Evolutionary conservation across 2,797 vertebrate genomes (phyloP).

Genomic region (Notoglanidium macrostoma): DNA sequence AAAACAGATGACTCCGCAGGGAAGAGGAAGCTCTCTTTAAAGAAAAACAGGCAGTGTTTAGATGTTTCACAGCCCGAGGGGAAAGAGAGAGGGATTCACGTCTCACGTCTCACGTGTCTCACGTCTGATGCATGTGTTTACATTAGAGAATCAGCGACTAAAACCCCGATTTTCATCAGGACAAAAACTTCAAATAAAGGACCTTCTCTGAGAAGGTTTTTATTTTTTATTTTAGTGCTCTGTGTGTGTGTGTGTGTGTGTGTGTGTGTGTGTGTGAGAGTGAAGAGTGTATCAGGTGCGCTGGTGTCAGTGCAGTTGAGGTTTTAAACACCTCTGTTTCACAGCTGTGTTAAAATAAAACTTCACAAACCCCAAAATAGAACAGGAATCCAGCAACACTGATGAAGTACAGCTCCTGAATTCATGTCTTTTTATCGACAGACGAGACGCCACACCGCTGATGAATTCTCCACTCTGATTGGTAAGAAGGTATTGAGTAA

Average conservation of each 20-base stretch:
- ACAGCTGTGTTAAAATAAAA: not conserved
- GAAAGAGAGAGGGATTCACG: conserved; percentile 27
- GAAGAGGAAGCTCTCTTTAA: conserved; percentile 41
- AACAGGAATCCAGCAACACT: not conserved
- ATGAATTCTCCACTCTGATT: not conserved
- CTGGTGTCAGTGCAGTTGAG: not conserved
- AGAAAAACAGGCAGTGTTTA: conserved; percentile 44
- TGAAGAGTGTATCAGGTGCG: not conserved
- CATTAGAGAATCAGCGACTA: not conserved
- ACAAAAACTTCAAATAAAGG: not conserved
- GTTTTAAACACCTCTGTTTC: not conserved
- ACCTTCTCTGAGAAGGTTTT: not conserved
- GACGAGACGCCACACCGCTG: not conserved
- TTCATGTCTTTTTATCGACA: not conserved
- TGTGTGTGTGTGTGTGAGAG: conserved; percentile 4
- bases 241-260: not conserved
- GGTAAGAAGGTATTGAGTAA: not conserved
- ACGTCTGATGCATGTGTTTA: not conserved
- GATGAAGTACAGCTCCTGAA: not conserved
- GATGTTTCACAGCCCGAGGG: conserved; percentile 43
- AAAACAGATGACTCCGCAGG: conserved; percentile 33
- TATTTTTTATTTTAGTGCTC: not conserved
- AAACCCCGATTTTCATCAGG: not conserved
- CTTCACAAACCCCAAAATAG: not conserved
- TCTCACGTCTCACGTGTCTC: conserved; percentile 18